Evolutionary conservation across 2,113 vertebrate species (phyloP).

Genomic region (Tympanuchus pallidicinctus): DNA sequence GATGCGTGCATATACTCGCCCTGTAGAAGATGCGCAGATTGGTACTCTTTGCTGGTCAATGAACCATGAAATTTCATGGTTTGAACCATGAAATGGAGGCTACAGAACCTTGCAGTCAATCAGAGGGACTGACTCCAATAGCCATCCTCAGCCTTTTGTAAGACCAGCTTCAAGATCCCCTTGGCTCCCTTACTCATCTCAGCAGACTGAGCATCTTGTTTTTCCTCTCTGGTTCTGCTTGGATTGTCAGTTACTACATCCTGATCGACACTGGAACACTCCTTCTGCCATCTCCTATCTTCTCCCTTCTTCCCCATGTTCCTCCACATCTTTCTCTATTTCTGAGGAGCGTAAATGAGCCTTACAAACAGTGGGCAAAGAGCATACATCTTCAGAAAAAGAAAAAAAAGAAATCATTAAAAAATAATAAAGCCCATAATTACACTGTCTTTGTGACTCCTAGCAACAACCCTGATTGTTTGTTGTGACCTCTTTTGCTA

Average conservation of each 20-base stretch:
- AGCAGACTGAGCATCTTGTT: not conserved
- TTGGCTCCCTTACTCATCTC: not conserved
- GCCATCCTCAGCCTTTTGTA: not conserved
- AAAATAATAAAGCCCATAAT: not conserved
- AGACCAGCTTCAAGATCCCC: not conserved
- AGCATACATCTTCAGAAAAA: not conserved
- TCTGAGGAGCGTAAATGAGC: not conserved
- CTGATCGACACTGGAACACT: not conserved
- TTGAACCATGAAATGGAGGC: not conserved
- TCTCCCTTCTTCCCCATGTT: not conserved
- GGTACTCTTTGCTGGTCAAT: not conserved
- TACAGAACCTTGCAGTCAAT: not conserved
- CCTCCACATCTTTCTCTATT: not conserved
- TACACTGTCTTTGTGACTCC: not conserved
- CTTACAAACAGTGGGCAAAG: not conserved
- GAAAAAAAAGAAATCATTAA: not conserved
- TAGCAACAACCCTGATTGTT: constrained; percentile 5
- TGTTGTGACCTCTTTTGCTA: constrained; percentile 31
- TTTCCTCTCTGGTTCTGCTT: not conserved
- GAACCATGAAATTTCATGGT: not conserved
- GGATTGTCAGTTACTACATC: not conserved
- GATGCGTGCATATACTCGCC: not conserved
- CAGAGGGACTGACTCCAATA: not conserved
- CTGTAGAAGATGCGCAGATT: fast-evolving
- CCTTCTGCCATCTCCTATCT: not conserved